phyloP scores from a whole-genome alignment of 2,888 invertebrate genomes.

The Incurvaria masculella region DNA sequence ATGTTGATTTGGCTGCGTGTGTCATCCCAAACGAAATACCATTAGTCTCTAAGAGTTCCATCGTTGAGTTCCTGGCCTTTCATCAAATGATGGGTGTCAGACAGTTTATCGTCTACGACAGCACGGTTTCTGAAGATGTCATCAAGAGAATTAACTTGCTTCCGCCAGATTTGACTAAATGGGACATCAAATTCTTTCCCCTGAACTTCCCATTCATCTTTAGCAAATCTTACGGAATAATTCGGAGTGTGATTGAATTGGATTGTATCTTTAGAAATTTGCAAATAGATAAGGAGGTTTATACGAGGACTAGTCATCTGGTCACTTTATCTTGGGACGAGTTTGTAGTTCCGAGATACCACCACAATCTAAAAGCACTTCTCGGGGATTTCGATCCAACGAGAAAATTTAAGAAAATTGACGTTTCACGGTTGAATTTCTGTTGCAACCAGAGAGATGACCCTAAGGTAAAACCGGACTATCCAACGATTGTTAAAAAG shows the following conservation, averaged over 20 bases:
- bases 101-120: constrained; percentile 64
- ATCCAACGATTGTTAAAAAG: constrained; percentile 43
- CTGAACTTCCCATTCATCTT: constrained; percentile 64
- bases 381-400: constrained; percentile 50
- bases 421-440: constrained; percentile 34
- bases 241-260: constrained; percentile 54
- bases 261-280: constrained; percentile 66
- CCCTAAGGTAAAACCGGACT: constrained; percentile 39
- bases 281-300: constrained; percentile 46
- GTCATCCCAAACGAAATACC: constrained; percentile 58
- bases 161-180: constrained; percentile 45
- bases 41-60: constrained; percentile 49
- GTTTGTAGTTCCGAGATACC: constrained; percentile 59
- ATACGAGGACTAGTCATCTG: constrained; percentile 49
- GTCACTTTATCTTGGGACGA: constrained; percentile 63
- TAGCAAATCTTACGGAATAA: constrained; percentile 44
- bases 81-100: constrained; percentile 65
- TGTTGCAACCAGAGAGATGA: constrained; percentile 48
- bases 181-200: constrained; percentile 58
- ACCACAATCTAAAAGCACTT: constrained; percentile 51
- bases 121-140: constrained; percentile 50
- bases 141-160: constrained; percentile 42
- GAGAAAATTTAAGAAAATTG: constrained; percentile 31
- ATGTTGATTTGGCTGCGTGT: constrained; percentile 59
- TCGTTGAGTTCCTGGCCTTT: constrained; percentile 64